Evolutionary conservation across 2,888 invertebrate species (phyloP).

Genomic region (Herminia tarsipennalis): DNA sequence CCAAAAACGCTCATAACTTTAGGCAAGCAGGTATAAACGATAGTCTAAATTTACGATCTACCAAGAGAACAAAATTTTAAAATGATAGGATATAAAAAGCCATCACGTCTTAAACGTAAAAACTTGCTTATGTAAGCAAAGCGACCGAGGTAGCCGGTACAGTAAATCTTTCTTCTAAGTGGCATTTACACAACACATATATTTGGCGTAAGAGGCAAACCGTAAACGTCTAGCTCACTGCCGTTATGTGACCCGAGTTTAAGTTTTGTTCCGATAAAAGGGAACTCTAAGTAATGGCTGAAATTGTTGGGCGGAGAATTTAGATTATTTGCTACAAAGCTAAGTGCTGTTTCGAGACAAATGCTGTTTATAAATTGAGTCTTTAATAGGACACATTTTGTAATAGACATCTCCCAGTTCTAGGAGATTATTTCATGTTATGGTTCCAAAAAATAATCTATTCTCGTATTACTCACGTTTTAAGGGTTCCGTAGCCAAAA

Average conservation of each 20-base stretch:
- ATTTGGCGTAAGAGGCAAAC: conserved; percentile 67
- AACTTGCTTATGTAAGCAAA: conserved; percentile 42
- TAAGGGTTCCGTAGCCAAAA: too few relatives aligned
- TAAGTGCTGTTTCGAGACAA: too few relatives aligned
- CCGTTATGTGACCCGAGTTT: conserved; percentile 53
- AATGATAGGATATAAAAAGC: conserved; percentile 42
- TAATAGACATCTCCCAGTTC: too few relatives aligned
- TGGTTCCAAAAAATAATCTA: too few relatives aligned
- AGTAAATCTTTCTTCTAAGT: conserved; percentile 78
- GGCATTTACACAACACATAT: conserved; percentile 81
- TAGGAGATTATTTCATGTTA: too few relatives aligned
- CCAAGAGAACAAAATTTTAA: conserved; percentile 17
- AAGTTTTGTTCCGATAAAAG: conserved; percentile 36
- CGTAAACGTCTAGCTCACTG: conserved; percentile 72
- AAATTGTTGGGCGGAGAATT: conserved; percentile 15
- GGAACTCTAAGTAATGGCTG: conserved; percentile 14
- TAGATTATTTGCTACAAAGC: too few relatives aligned
- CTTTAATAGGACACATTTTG: too few relatives aligned
- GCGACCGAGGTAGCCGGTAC: conserved; percentile 55
- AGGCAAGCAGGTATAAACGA: too few relatives aligned
- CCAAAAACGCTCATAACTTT: too few relatives aligned
- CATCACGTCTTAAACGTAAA: conserved; percentile 40
- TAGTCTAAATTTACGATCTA: conserved; percentile 4
- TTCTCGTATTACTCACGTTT: too few relatives aligned
- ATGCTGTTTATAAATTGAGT: too few relatives aligned